Evolutionary conservation across 1,140 invertebrate genomes (phyloP).

Genomic region (Drosophila sturtevanti): DNA sequence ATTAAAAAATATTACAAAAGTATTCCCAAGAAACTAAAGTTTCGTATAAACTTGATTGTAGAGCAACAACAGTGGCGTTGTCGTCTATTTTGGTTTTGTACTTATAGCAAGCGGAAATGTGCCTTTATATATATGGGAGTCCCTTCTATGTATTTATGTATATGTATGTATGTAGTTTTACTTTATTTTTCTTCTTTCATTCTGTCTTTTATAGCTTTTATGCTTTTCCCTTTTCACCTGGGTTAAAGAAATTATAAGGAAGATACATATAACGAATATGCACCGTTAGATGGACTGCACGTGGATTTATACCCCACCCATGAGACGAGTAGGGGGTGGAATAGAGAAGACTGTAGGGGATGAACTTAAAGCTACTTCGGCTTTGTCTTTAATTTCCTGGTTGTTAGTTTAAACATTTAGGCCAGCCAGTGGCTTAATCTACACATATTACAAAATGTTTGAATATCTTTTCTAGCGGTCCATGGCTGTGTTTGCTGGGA

Average conservation of each 20-base stretch:
- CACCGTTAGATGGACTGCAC: slow-evolving; percentile 41
- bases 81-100: slow-evolving; percentile 74
- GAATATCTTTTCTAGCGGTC: slow-evolving; percentile 31
- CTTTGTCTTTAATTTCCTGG: slow-evolving; percentile 11
- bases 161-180: slow-evolving; percentile 17
- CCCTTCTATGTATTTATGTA: slow-evolving; percentile 24
- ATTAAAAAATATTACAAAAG: too few species aligned
- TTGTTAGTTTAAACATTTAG: slow-evolving; percentile 11
- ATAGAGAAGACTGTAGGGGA: too few species aligned
- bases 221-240: slow-evolving; percentile 55
- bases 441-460: slow-evolving; percentile 59
- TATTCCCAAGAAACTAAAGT: neutral
- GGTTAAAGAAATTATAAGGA: slow-evolving; percentile 50
- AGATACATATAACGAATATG: neutral
- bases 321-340: too few species aligned
- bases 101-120: slow-evolving; percentile 64
- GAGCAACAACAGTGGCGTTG: slow-evolving; percentile 37
- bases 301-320: slow-evolving; percentile 1
- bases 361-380: slow-evolving; percentile 29
- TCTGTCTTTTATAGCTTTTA: slow-evolving; percentile 33
- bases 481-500: slow-evolving; percentile 47
- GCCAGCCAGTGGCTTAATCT: slow-evolving; percentile 24
- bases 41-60: slow-evolving; percentile 23
- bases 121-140: slow-evolving; percentile 30
- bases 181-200: slow-evolving; percentile 25